These are phyloP conservation scores for Xiphydria camelus DNA, from an alignment of 2,888 invertebrate genomes.

Conservation along the genomic window DNA sequence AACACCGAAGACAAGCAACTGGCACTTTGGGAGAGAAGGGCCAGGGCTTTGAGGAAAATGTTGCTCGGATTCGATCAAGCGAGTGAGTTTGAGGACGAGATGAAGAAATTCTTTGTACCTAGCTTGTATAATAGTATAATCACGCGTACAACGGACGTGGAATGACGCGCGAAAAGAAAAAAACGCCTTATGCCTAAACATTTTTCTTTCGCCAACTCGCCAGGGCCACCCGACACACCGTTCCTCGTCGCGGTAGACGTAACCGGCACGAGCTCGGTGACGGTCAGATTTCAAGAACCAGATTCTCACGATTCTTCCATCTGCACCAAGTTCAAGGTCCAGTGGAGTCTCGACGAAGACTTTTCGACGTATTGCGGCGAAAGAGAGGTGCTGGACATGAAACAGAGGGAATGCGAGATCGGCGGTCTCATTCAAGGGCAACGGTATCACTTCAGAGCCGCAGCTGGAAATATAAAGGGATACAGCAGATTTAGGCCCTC, in stretches of 20 bases:
- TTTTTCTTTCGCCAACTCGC: background rate
- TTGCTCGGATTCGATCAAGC: slow-evolving; percentile 87
- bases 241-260: slow-evolving; percentile 77
- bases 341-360: slow-evolving; percentile 89
- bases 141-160: too few species aligned
- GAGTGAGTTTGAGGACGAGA: slow-evolving; percentile 63
- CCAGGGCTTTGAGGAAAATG: slow-evolving; percentile 77
- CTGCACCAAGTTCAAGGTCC: slow-evolving; percentile 92
- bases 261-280: slow-evolving; percentile 69
- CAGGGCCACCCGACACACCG: slow-evolving; percentile 79
- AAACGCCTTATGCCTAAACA: too few species aligned
- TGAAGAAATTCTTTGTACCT: too few species aligned
- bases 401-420: slow-evolving; percentile 65
- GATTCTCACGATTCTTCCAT: slow-evolving; percentile 75
- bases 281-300: slow-evolving; percentile 71
- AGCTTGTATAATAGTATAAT: too few species aligned
- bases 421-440: slow-evolving; percentile 83
- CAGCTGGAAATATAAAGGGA: slow-evolving; percentile 92
- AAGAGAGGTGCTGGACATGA: slow-evolving; percentile 73
- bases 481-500: slow-evolving; percentile 79
- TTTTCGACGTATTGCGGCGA: slow-evolving; percentile 82
- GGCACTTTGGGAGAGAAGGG: slow-evolving; percentile 85
- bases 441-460: slow-evolving; percentile 86
- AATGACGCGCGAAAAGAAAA: too few species aligned
- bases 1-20: slow-evolving; percentile 81